Evolutionary conservation across 2,113 vertebrate species (phyloP).

Genomic region (Labeo catla): DNA sequence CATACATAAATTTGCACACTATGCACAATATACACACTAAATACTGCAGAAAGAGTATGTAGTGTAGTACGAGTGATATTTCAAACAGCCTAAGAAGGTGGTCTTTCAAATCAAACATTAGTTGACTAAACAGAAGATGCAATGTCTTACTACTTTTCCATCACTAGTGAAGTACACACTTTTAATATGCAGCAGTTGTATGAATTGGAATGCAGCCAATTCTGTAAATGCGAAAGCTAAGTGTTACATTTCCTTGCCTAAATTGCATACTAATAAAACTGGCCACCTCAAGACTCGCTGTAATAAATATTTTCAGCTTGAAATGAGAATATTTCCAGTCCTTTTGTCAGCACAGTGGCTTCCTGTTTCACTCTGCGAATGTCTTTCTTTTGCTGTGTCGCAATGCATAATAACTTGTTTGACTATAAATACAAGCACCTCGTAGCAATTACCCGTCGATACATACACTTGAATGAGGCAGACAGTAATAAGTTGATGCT

Average conservation of each 20-base stretch:
- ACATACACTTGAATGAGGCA: neutral
- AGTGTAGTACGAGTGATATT: neutral
- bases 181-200: neutral
- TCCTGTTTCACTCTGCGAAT: neutral
- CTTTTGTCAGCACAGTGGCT: neutral
- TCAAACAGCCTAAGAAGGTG: neutral
- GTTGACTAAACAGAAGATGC: neutral
- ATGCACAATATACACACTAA: neutral
- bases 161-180: neutral
- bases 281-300: neutral
- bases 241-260: neutral
- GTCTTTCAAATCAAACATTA: neutral
- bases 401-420: slow-evolving; percentile 21
- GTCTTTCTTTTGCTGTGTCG: neutral
- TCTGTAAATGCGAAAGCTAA: neutral
- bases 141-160: neutral
- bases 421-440: slow-evolving; percentile 24
- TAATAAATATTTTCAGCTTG: neutral
- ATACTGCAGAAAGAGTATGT: neutral
- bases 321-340: neutral
- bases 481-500: slow-evolving; percentile 15
- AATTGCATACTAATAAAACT: neutral
- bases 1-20: neutral
- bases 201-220: neutral
- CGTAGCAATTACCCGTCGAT: neutral